Percentiles rank a stretch among this genome's conserved stretches.
These are phyloP conservation scores for Dicycla oo DNA, from an alignment of 2,888 invertebrate species.

Conservation along the genomic window DNA sequence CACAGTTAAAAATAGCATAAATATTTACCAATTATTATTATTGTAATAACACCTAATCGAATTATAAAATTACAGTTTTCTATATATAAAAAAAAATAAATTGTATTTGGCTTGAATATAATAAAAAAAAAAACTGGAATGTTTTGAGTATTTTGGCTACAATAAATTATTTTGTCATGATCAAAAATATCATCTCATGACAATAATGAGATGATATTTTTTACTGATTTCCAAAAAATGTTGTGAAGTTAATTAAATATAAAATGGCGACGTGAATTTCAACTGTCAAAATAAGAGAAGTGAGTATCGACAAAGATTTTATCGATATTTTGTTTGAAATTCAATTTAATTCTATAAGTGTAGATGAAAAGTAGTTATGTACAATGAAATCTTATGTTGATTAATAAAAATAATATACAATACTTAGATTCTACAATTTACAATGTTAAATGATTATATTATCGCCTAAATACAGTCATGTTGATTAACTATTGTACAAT, in stretches of 20 bases:
- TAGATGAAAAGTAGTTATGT: constrained; percentile 77
- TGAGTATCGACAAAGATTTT: constrained; percentile 36
- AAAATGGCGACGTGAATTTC: constrained; percentile 58
- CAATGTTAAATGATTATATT: constrained; percentile 76
- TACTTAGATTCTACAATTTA: constrained; percentile 75
- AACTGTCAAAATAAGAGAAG: constrained; percentile 55
- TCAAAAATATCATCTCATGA: constrained; percentile 52
- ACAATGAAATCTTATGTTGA: constrained; percentile 86
- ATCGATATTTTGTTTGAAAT: constrained; percentile 62
- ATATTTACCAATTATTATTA: constrained; percentile 79
- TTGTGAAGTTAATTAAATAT: constrained; percentile 32
- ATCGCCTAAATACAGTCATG: constrained; percentile 85
- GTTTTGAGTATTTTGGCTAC: constrained; percentile 73
- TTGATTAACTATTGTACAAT: constrained; percentile 86
- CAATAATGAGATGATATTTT: constrained; percentile 45
- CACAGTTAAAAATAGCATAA: constrained; percentile 86
- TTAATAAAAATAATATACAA: constrained; percentile 83
- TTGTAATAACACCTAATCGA: constrained; percentile 76
- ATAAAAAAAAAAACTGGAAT: constrained; percentile 68
- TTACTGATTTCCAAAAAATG: constrained; percentile 35
- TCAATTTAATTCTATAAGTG: constrained; percentile 67
- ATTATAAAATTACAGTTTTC: constrained; percentile 74
- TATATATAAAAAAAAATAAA: constrained; percentile 68
- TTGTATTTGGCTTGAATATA: constrained; percentile 74
- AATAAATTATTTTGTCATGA: constrained; percentile 71